Base-by-base conservation (phyloP, 2,888 invertebrate species). In the Hermodice carunculata region DNA sequence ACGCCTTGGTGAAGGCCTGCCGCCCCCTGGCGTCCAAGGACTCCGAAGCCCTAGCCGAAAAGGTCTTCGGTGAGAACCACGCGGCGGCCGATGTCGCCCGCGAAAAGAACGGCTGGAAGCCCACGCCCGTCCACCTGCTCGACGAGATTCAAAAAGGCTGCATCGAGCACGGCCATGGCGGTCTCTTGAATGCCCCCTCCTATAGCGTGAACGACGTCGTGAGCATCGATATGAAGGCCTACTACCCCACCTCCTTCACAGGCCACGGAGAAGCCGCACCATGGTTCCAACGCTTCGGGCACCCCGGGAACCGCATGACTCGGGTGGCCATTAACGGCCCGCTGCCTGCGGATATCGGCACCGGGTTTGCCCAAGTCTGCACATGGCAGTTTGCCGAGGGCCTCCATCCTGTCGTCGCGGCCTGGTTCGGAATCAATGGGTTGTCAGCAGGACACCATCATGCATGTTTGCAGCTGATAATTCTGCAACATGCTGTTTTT, bases 211-310 rank as follows among this genome's bases (percentile, higher is more conserved):
- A 22, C 3, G 58, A 58, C 17, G 19, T 58, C 11, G 58, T 46
- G 14, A 46, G 29, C 58, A 58, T 58, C 17, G 58, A 58, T 32
- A 58, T 44, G 58, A 48, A 58, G 19, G 24, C 48, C 19, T 58
- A 48, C 57, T 58, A 48, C 46, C 46, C 40, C 6, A 48, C 58
- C 32, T 19, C n/a, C 44, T 46, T 58, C 58, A 24, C 24, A 24
- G 58, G 58, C 3, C 24, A 58, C 4, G 48, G 44, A 11, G 64
- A 58, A 31, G 57, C 58, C 43, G 14, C 24, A 17, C 64, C 64
- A 2, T 58, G 43, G 17, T 64, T 64, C 43, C 24, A 49, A 40
- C 2, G 58, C 22, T 64, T 64, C 31, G 57, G 64, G 6, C 64
- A 64, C 51, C 64, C 64, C 34, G 17, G 19, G 8, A 37, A 48